Conservation (phyloP, 1,140 invertebrate genomes). For the Whitmania pigra region DNA sequence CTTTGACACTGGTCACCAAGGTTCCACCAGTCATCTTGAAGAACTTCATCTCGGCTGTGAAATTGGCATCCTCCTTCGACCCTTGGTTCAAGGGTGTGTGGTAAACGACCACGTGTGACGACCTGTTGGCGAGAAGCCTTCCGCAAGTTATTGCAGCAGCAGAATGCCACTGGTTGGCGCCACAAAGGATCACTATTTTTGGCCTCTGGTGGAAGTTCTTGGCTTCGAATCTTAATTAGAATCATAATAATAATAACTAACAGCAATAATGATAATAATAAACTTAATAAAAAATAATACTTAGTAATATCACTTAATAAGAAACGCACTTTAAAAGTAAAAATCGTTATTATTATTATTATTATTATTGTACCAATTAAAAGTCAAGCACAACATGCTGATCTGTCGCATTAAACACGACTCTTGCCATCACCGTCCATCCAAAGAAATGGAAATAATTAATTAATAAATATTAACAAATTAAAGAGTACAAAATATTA, state of each 20-base stretch:
- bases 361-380: no score
- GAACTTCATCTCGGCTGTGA: not conserved
- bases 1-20: not conserved
- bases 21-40: not conserved
- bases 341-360: no score
- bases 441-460: not conserved
- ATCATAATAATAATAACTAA: not conserved
- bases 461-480: not conserved
- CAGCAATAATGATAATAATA: not conserved
- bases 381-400: no score
- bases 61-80: not conserved
- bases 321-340: no score
- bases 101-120: slow-evolving; percentile 6
- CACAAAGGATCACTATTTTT: slow-evolving; percentile 61
- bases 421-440: no score
- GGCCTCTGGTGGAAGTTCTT: slow-evolving; percentile 66
- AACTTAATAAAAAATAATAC: no score
- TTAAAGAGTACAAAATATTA: no score
- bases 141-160: slow-evolving; percentile 56
- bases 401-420: no score
- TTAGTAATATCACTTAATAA: no score
- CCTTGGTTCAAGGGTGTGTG: not conserved
- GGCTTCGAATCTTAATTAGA: slow-evolving; percentile 10
- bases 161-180: slow-evolving; percentile 57
- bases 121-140: slow-evolving; percentile 56